These are phyloP conservation scores for Pedionomus torquatus DNA, from an alignment of 2,113 vertebrate genomes.

Conservation along the genomic window DNA sequence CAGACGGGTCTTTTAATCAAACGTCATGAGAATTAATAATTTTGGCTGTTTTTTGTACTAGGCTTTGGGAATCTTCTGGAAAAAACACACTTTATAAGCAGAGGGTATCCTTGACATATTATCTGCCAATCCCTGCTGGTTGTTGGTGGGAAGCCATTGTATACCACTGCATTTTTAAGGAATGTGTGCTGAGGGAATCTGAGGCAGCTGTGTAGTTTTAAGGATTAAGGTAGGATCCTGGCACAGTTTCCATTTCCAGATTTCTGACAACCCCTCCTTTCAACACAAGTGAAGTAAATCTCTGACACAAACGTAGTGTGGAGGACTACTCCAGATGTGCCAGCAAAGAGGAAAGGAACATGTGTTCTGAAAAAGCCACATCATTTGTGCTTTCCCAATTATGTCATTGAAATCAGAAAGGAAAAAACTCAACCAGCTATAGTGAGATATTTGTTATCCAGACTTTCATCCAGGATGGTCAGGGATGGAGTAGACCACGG, in stretches of 20 bases:
- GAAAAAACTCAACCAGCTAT: not conserved
- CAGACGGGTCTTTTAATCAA: not conserved
- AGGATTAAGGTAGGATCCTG: constrained; percentile 53
- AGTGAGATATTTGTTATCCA: not conserved
- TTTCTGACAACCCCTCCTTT: constrained; percentile 48
- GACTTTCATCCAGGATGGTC: not conserved
- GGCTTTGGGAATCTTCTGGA: not conserved
- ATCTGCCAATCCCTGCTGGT: not conserved
- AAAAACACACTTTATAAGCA: not conserved
- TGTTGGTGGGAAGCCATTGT: not conserved
- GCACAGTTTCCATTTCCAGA: constrained; percentile 14
- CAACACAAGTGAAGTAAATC: constrained; percentile 54
- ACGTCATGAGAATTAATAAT: not conserved
- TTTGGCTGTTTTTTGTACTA: not conserved
- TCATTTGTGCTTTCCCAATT: constrained; percentile 25
- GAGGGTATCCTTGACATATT: not conserved
- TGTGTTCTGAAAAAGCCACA: not conserved
- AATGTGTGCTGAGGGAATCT: not conserved
- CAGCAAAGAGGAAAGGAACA: not conserved
- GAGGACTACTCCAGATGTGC: constrained; percentile 9
- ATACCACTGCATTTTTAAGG: not conserved
- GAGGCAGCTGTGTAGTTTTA: constrained; percentile 45
- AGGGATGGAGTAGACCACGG: not conserved
- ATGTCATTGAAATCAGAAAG: constrained; percentile 8
- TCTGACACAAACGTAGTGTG: not conserved